These are phyloP conservation scores for Sapayoa aenigma DNA, from an alignment of 2,113 vertebrate species.

Conservation along the genomic window DNA sequence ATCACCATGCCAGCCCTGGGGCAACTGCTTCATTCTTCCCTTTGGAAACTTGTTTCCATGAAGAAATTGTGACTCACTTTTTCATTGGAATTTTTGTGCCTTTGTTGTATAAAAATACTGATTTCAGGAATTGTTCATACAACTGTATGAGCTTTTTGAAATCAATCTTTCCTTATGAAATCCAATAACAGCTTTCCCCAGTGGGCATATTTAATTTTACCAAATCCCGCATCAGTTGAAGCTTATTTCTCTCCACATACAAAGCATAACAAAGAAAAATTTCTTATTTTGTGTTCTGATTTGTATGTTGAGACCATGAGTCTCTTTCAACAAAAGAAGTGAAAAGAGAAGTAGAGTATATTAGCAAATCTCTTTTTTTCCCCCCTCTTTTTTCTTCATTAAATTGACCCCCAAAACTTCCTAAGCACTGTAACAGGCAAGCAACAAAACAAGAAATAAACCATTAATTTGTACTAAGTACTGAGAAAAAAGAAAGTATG, in stretches of 20 bases:
- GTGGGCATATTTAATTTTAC: conserved; percentile 30
- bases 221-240: not conserved
- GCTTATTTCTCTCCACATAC: not conserved
- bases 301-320: not conserved
- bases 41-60: not conserved
- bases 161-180: conserved; percentile 40
- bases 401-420: not conserved
- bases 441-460: not conserved
- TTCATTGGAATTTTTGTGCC: not conserved
- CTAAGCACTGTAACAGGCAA: not conserved
- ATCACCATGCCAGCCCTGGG: not conserved
- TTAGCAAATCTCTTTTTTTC: not conserved
- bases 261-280: conserved; percentile 16
- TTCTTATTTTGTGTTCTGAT: conserved; percentile 17
- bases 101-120: not conserved
- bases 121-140: not conserved
- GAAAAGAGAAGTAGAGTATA: not conserved
- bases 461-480: not conserved
- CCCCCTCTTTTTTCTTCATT: not conserved
- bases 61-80: not conserved
- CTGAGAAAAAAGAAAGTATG: not conserved
- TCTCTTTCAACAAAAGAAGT: not conserved
- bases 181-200: conserved; percentile 14
- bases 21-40: not conserved
- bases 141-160: conserved; percentile 2